Percentiles rank a stretch among this genome's conserved stretches.
Evolutionary conservation across 2,797 vertebrate species (phyloP).

Genomic region (Lindbergichthys nudifrons): DNA sequence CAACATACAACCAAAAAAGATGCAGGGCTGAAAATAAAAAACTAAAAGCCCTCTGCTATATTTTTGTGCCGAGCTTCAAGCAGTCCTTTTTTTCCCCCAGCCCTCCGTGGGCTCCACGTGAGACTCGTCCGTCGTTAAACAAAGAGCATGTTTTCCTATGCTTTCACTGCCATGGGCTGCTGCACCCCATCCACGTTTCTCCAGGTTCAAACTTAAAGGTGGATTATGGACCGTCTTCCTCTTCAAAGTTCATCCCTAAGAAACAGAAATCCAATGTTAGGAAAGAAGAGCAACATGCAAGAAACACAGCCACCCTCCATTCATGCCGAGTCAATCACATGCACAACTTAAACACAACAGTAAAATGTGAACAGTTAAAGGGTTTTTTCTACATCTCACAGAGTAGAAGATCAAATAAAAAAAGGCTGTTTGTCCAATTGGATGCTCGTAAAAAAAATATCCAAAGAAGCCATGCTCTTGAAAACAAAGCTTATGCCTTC

Average conservation of each 20-base stretch:
- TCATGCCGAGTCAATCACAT: conserved; percentile 42
- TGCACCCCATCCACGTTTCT: conserved; percentile 85
- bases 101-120: conserved; percentile 46
- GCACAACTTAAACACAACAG: conserved; percentile 36
- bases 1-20: conserved; percentile 86
- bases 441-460: no score
- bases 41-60: conserved; percentile 63
- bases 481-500: conserved; percentile 45
- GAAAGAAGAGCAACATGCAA: background rate
- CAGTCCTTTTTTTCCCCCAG: conserved; percentile 60
- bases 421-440: conserved; percentile 14
- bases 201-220: conserved; percentile 80
- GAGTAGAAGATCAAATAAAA: conserved; percentile 45
- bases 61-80: conserved; percentile 70
- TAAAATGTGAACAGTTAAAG: conserved; percentile 25
- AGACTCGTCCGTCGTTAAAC: conserved; percentile 69
- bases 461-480: conserved; percentile 60
- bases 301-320: background rate
- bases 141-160: conserved; percentile 79
- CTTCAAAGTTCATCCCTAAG: conserved; percentile 98
- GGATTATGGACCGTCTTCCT: conserved; percentile 86
- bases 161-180: conserved; percentile 65
- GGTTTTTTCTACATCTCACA: conserved; percentile 50
- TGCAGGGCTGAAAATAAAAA: conserved; percentile 66
- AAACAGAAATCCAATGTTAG: conserved; percentile 62